Evolutionary conservation across 2,797 vertebrate species (phyloP).

Genomic region (Knipowitschia caucasica): DNA sequence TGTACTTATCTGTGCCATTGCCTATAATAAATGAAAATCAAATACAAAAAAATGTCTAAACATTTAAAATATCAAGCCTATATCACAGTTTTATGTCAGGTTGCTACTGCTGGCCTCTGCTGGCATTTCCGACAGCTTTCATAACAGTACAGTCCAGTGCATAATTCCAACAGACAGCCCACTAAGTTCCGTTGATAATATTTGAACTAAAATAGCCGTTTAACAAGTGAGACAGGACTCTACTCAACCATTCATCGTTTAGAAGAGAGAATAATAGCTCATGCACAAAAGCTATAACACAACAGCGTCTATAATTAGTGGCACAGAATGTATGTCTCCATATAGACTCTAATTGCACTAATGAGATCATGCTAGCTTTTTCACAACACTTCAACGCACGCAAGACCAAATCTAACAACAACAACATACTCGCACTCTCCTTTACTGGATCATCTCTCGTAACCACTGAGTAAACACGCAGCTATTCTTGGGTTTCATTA

Average conservation of each 20-base stretch:
- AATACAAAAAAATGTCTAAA: too few species aligned
- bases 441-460: too few species aligned
- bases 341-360: slow-evolving; percentile 16
- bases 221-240: not conserved
- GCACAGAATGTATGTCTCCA: slow-evolving; percentile 1
- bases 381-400: slow-evolving; percentile 4
- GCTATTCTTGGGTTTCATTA: too few species aligned
- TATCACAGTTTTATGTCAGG: too few species aligned
- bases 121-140: not conserved
- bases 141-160: not conserved
- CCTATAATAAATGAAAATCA: too few species aligned
- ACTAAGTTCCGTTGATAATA: not conserved
- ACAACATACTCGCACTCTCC: slow-evolving; percentile 2
- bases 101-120: not conserved
- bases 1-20: too few species aligned
- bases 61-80: too few species aligned
- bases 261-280: not conserved
- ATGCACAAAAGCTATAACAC: not conserved
- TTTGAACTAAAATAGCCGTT: not conserved
- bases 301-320: slow-evolving; percentile 20
- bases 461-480: too few species aligned
- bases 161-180: not conserved
- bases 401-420: slow-evolving; percentile 9
- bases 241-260: too few species aligned
- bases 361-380: slow-evolving; percentile 27